These are phyloP conservation scores for Caenorhabditis brenneri DNA, from an alignment of 1,140 invertebrate genomes.

Conservation along the genomic window DNA sequence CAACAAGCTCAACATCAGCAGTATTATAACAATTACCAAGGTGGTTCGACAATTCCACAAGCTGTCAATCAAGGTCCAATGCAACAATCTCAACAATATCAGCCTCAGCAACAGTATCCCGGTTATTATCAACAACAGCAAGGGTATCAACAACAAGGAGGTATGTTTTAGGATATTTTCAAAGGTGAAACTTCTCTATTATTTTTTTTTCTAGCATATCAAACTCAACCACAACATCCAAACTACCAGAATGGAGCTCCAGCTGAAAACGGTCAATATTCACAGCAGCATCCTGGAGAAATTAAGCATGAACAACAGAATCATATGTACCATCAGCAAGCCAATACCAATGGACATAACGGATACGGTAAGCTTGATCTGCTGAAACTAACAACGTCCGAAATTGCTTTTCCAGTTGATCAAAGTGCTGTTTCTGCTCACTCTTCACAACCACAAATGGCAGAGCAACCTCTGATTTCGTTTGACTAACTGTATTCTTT, in stretches of 20 bases:
- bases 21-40: neutral
- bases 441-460: neutral
- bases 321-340: neutral
- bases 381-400: neutral
- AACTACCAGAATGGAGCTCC: conserved; percentile 11
- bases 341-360: neutral
- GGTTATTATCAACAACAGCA: conserved; percentile 27
- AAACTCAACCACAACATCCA: neutral
- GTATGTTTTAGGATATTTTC: neutral
- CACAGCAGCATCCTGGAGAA: neutral
- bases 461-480: conserved; percentile 13
- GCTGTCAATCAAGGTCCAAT: neutral
- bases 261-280: neutral
- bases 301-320: neutral
- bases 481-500: neutral
- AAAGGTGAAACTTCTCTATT: no score
- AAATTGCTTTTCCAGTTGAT: neutral
- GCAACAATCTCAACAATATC: neutral
- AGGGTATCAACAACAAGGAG: conserved; percentile 2
- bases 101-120: conserved; percentile 5
- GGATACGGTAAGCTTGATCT: neutral
- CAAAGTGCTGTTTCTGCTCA: conserved; percentile 17
- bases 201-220: neutral
- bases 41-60: neutral
- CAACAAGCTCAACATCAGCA: conserved; percentile 3